phyloP scores from a whole-genome alignment of 35 echinoderm and acorn worm genomes.

The Apostichopus japonicus region DNA sequence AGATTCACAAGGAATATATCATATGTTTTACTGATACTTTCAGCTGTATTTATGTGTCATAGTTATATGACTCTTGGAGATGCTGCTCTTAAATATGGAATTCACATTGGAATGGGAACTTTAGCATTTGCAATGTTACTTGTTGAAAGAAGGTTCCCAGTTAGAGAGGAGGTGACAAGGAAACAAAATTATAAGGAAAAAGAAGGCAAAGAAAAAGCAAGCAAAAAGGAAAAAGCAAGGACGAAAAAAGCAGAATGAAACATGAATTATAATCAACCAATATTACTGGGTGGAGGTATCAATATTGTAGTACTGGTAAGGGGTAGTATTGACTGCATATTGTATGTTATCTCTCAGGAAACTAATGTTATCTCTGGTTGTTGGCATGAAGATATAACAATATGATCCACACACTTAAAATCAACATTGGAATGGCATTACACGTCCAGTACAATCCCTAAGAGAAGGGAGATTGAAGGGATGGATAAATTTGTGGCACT shows the following conservation, averaged over 20 bases:
- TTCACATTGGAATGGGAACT: constrained; percentile 41
- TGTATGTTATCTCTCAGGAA: too few species aligned
- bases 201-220: constrained; percentile 43
- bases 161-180: constrained; percentile 2
- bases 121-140: constrained; percentile 29
- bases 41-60: constrained; percentile 60
- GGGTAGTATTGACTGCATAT: too few species aligned
- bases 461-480: too few species aligned
- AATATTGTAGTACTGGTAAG: too few species aligned
- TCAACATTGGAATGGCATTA: too few species aligned
- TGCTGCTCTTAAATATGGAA: constrained; percentile 33
- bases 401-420: too few species aligned
- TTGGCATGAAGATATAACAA: too few species aligned
- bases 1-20: constrained; percentile 54
- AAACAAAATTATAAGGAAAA: constrained; percentile 16
- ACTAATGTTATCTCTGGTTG: too few species aligned
- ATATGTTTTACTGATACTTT: constrained; percentile 53
- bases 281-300: too few species aligned
- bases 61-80: constrained; percentile 65
- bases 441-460: too few species aligned
- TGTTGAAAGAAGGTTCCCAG: constrained; percentile 33
- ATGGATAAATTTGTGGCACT: too few species aligned
- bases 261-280: too few species aligned
- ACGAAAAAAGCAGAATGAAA: constrained; percentile 61
- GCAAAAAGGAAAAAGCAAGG: constrained; percentile 60